Evolutionary conservation across 1,140 invertebrate genomes (phyloP).

Genomic region (Dicyema japonicum): DNA sequence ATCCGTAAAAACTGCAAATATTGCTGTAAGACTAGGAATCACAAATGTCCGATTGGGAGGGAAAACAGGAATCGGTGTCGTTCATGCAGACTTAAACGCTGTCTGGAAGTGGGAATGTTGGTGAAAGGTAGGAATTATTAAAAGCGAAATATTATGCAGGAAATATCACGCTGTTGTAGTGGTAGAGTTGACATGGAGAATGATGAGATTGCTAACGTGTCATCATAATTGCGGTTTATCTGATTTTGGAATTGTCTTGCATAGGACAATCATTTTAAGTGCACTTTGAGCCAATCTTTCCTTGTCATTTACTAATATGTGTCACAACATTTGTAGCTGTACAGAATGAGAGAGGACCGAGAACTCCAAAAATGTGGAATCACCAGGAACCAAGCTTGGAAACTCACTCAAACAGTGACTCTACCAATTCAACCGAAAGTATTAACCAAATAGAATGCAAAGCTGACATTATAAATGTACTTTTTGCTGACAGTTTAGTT

Average conservation of each 20-base stretch:
- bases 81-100: conserved; percentile 70
- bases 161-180: conserved; percentile 2
- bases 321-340: conserved; percentile 18
- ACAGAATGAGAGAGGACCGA: conserved; percentile 27
- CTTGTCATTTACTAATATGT: not conserved
- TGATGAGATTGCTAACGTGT: conserved; percentile 1
- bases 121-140: conserved; percentile 37
- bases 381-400: too few relatives aligned
- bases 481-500: too few relatives aligned
- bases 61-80: conserved; percentile 81
- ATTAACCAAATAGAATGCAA: too few relatives aligned
- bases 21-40: conserved; percentile 73
- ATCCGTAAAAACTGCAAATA: conserved; percentile 74
- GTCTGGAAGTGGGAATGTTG: conserved; percentile 85
- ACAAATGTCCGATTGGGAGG: conserved; percentile 70
- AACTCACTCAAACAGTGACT: too few relatives aligned
- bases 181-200: conserved; percentile 2
- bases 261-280: conserved; percentile 3
- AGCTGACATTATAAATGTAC: too few relatives aligned
- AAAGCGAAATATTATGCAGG: conserved; percentile 1
- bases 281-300: not conserved
- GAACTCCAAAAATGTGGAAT: conserved; percentile 25
- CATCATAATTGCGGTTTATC: conserved; percentile 3
- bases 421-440: too few relatives aligned
- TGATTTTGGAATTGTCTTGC: conserved; percentile 2